A percentile compares a stretch with the other conserved stretches of the same genome.
Evolutionary conservation across 2,797 vertebrate species (phyloP).

Genomic region (Arrhamphus sclerolepis): DNA sequence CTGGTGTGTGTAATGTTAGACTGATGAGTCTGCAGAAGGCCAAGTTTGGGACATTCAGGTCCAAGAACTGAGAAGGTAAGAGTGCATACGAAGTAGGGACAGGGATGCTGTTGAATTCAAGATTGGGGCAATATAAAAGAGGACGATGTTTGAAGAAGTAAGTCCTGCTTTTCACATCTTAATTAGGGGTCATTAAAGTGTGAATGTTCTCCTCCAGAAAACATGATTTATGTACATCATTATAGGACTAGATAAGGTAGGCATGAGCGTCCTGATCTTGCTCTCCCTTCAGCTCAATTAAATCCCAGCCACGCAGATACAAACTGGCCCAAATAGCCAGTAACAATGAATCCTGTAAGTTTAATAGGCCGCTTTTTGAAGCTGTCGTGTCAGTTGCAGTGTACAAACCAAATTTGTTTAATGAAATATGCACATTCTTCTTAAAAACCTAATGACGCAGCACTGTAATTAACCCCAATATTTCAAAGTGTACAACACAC

Average conservation of each 20-base stretch:
- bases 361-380: constrained; percentile 57
- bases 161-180: constrained; percentile 18
- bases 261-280: constrained; percentile 62
- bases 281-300: constrained; percentile 70
- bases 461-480: constrained; percentile 69
- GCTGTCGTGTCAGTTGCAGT: constrained; percentile 63
- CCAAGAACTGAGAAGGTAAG: no score
- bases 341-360: constrained; percentile 47
- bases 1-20: not conserved
- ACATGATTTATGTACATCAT: constrained; percentile 64
- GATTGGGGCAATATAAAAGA: not conserved
- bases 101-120: no score
- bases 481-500: constrained; percentile 51
- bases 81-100: no score
- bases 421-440: constrained; percentile 74
- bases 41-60: not conserved
- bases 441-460: constrained; percentile 59
- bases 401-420: constrained; percentile 65
- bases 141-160: not conserved
- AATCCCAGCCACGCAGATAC: constrained; percentile 58
- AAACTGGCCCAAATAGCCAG: constrained; percentile 62
- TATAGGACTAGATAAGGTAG: constrained; percentile 48
- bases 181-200: constrained; percentile 18
- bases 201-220: constrained; percentile 38
- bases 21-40: not conserved